Percentiles rank a stretch among this genome's conserved stretches.
Conservation (phyloP, 2,797 vertebrate genomes). For the Manis javanica region DNA sequence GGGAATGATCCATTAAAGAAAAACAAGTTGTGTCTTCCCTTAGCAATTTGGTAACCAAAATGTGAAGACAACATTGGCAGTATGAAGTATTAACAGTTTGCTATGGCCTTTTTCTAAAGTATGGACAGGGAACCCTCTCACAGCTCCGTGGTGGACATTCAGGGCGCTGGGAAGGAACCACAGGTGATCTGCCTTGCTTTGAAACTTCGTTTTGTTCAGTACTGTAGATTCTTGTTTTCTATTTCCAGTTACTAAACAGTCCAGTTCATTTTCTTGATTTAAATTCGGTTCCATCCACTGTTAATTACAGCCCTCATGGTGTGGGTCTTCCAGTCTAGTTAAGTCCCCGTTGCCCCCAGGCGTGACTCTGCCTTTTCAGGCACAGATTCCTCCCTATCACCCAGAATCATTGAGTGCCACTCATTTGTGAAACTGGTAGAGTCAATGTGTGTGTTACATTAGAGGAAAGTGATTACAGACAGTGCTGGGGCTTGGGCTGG, state of each 20-base stretch:
- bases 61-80: slow-evolving; percentile 56
- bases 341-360: not conserved
- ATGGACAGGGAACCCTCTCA: not conserved
- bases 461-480: not conserved
- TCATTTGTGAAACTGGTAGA: not conserved
- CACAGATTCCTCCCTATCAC: not conserved
- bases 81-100: not conserved
- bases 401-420: not conserved
- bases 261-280: not conserved
- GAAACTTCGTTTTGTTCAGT: not conserved
- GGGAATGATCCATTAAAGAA: not conserved
- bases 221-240: not conserved
- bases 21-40: slow-evolving; percentile 12
- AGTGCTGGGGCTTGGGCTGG: not conserved
- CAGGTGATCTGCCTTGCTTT: not conserved
- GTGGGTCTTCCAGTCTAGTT: not conserved
- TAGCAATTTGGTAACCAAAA: slow-evolving; percentile 59
- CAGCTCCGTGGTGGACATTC: accelerated
- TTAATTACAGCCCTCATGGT: slow-evolving; percentile 16
- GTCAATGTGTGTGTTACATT: not conserved
- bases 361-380: not conserved
- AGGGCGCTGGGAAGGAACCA: not conserved
- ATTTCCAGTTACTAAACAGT: not conserved
- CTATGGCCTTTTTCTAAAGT: not conserved
- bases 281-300: not conserved